Base-by-base conservation (phyloP, 2,113 vertebrate genomes). In the Trinectes maculatus region DNA sequence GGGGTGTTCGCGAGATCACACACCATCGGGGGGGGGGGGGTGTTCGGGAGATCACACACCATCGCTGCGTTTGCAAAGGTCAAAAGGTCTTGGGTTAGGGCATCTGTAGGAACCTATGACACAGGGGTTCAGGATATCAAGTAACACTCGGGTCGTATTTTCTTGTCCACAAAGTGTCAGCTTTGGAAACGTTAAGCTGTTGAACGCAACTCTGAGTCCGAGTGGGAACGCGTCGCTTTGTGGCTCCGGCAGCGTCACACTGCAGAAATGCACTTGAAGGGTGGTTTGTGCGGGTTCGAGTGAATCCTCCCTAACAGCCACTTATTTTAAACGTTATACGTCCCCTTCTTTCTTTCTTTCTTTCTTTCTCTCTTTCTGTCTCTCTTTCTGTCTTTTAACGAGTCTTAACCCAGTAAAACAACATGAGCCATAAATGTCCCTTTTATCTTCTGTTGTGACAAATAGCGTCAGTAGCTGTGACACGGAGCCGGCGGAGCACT, bases 61-160 rank as follows among this genome's bases (percentile, higher is more conserved):
- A 15, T 5, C 5, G 59, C 78, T 3, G 57, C 62, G 10, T 81
- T 51, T 83, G 59, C 18, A 73, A 62, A 71, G 89, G 88, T 89
- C 88, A 87, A 59, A 37, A 75, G 77, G 84, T 76, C 85, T 70
- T 43, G 40, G 64, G 63, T n/a, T n/a, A n/a, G 25, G 8, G n/a
- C 87, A 87, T 87, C 83, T 87, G 79, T 85, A 85, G 79, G 76
- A 87, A 81, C 77, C 84, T 79, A 58, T 89, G 89, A 87, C 84
- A 87, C 88, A 49, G 80, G 79, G 80, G 82, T 76, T 80, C 77
- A 79, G 54, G 83, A 85, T 90, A 91, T 90, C 89, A 87, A 79
- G 79, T 89, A 87, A 89, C 86, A 68, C 84, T 65, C 11, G 6
- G 44, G 76, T 65, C 56, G 69, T 84, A 62, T 63, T 78, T 85